Evolutionary conservation across 2,888 invertebrate species (phyloP).

Genomic region (Leucania comma): DNA sequence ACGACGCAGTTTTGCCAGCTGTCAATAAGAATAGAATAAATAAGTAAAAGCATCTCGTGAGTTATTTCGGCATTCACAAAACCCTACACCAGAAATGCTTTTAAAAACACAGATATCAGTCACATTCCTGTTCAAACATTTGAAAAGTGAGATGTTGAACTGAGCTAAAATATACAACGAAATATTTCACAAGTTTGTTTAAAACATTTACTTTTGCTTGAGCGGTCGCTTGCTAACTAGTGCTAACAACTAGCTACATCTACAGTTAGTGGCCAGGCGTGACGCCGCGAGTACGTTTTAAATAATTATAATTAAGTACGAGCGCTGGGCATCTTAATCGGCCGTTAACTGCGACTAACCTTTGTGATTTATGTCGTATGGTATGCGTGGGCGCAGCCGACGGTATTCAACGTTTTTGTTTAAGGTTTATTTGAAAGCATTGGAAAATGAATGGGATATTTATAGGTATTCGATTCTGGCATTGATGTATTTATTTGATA

Average conservation of each 20-base stretch:
- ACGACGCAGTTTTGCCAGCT: conserved; percentile 5
- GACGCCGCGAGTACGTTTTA: conserved; percentile 66
- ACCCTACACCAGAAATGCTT: conserved; percentile 13
- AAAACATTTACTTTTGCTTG: conserved; percentile 35
- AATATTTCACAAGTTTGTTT: conserved; percentile 36
- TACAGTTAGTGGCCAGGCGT: conserved; percentile 68
- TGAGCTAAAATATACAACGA: conserved; percentile 47
- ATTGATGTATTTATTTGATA: not conserved
- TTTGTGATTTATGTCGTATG: conserved; percentile 53
- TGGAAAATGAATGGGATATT: not conserved
- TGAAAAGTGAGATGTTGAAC: conserved; percentile 45
- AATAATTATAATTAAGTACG: conserved; percentile 65
- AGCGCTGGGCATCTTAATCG: conserved; percentile 53
- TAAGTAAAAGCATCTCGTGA: not conserved
- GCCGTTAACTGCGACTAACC: conserved; percentile 54
- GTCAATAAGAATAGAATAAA: conserved; percentile 8
- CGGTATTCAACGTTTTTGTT: conserved; percentile 22
- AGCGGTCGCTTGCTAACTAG: conserved; percentile 30
- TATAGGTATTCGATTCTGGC: conserved; percentile 1
- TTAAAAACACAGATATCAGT: conserved; percentile 30
- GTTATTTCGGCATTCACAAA: conserved; percentile 11
- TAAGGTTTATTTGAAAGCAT: conserved; percentile 13
- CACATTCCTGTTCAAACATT: conserved; percentile 40
- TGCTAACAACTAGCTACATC: conserved; percentile 57
- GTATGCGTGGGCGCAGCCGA: conserved; percentile 44